Conservation (phyloP, 1,140 invertebrate genomes). For the Drosophila orena region DNA sequence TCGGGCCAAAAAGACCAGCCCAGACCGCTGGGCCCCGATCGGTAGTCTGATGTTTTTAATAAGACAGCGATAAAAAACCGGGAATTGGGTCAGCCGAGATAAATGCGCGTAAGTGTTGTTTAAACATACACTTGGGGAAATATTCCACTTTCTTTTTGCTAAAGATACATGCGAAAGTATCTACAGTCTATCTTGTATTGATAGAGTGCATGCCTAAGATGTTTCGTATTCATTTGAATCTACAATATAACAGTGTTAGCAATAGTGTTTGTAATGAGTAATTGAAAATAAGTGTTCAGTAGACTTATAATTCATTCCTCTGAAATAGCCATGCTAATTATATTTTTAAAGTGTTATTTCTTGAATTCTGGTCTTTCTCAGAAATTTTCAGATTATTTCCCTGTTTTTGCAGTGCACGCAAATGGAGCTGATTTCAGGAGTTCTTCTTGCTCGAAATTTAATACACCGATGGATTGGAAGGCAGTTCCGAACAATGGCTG, state of each 20-base stretch:
- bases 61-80: conserved; percentile 58
- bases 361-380: neutral
- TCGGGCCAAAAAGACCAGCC: conserved; percentile 15
- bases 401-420: conserved; percentile 6
- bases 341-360: too few relatives aligned
- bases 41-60: conserved; percentile 68
- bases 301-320: too few relatives aligned
- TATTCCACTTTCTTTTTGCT: neutral
- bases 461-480: conserved; percentile 50
- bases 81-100: conserved; percentile 77
- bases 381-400: too few relatives aligned
- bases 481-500: conserved; percentile 60
- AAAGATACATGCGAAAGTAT: too few relatives aligned
- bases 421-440: conserved; percentile 35
- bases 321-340: too few relatives aligned
- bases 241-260: too few relatives aligned
- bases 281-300: too few relatives aligned
- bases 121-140: conserved; percentile 28
- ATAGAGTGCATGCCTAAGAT: too few relatives aligned
- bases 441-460: conserved; percentile 53
- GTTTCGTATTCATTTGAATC: too few relatives aligned
- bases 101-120: conserved; percentile 62
- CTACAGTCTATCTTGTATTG: too few relatives aligned
- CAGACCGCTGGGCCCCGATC: conserved; percentile 49
- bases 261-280: too few relatives aligned